These are phyloP conservation scores for Scrobipalpa costella DNA, from an alignment of 2,888 invertebrate genomes.

Conservation along the genomic window DNA sequence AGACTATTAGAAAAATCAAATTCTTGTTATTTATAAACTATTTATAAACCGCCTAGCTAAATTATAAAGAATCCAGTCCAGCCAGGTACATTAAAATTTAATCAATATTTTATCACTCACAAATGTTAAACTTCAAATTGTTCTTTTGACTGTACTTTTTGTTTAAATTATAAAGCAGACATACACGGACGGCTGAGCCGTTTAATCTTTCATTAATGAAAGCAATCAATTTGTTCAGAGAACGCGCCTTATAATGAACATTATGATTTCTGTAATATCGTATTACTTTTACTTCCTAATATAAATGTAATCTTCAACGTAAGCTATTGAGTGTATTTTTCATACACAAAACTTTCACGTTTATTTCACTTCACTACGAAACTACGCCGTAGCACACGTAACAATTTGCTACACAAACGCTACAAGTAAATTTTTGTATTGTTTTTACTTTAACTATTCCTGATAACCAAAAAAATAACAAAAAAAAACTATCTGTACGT, in stretches of 20 bases:
- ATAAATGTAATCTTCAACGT: not conserved
- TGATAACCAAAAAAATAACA: too few species aligned
- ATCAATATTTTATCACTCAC: too few species aligned
- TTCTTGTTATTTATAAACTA: too few species aligned
- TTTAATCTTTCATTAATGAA: constrained; percentile 21
- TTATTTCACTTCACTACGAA: not conserved
- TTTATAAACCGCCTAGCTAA: too few species aligned
- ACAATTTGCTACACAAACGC: not conserved
- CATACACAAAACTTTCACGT: not conserved
- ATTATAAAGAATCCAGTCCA: too few species aligned
- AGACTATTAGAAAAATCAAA: too few species aligned
- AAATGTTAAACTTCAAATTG: not conserved
- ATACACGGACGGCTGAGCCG: constrained; percentile 3
- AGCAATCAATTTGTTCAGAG: constrained; percentile 18
- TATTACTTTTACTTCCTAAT: not conserved
- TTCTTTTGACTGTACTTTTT: constrained; percentile 5
- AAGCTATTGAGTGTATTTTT: not conserved
- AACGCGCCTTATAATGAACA: not conserved
- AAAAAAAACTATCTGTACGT: too few species aligned
- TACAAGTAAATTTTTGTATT: too few species aligned
- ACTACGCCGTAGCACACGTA: not conserved
- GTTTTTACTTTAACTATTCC: too few species aligned
- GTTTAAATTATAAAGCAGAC: not conserved
- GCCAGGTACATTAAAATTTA: too few species aligned
- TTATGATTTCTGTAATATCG: constrained; percentile 1